Percentiles rank a stretch among this genome's conserved stretches.
Conservation (phyloP, 2,888 invertebrate genomes). For the Anthophora plumipes region DNA sequence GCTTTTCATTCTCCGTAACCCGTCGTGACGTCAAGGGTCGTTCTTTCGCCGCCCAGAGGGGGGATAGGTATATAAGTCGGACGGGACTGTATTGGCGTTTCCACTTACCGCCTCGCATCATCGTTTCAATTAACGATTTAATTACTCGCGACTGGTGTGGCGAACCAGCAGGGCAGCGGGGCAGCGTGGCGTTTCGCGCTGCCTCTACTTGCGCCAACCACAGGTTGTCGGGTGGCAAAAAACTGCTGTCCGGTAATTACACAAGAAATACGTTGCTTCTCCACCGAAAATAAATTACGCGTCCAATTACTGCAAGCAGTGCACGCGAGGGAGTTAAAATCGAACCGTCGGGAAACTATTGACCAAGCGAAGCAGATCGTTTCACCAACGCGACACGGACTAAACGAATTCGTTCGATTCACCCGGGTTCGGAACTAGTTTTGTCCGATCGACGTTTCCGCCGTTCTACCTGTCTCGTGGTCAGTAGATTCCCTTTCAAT, state of each 20-base stretch:
- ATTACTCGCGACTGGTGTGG: constrained; percentile 59
- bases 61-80: background rate
- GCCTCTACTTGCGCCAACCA: background rate
- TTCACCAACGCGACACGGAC: background rate
- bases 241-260: constrained; percentile 69
- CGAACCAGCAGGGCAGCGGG: background rate
- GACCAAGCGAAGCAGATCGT: constrained; percentile 12
- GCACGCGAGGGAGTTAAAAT: constrained; percentile 3
- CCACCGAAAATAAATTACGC: constrained; percentile 74
- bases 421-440: background rate
- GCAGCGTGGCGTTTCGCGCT: constrained; percentile 2
- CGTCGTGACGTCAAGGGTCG: no score
- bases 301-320: constrained; percentile 73
- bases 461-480: background rate
- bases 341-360: constrained; percentile 36
- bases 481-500: constrained; percentile 11
- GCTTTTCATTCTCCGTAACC: background rate
- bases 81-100: background rate
- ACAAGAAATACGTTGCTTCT: constrained; percentile 70
- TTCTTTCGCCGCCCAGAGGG: background rate
- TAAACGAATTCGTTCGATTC: constrained; percentile 39
- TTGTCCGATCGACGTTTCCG: constrained; percentile 7
- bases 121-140: constrained; percentile 69
- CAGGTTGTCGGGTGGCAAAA: constrained; percentile 34
- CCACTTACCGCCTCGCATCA: constrained; percentile 37